Base-by-base conservation (phyloP, 2,888 invertebrate genomes). In the Heliconius aoede region DNA sequence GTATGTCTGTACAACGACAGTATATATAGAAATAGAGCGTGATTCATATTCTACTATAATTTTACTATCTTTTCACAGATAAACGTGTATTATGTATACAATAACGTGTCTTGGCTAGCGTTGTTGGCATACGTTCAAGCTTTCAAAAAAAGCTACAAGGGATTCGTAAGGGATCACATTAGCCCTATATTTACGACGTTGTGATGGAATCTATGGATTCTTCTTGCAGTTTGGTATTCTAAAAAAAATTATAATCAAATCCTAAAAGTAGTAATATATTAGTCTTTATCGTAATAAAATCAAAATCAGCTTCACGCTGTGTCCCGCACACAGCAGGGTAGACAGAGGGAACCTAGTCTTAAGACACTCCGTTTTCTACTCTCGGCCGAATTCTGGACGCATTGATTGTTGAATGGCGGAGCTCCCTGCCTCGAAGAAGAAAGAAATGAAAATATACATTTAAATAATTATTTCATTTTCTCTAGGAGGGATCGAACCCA, bases 51-150 rank as follows among this genome's bases (percentile, higher is more conserved):
- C 40, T 46, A 72, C 36, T 72, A 72, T 11, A 26, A n/a, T 61
- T 72, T 40, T 46, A 72, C 61, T 72, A 46, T 46, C 62, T 62
- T 62, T 60, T 36, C 36, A 60, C 3, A 60, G 26, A 72, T 72
- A 72, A 72, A 60, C 72, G 32, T 26, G 18, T 58, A 26, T 18
- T 55, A 32, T n/a, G 24, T 72, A 60, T 72, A 58, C 58, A 26
- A 32, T 32, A 51, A 71, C 36, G 75, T 67, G n/a, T 36, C 65
- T 64, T 74, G 69, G 71, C 71, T 75, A 26, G 62, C 36, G 28
- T 36, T n/a, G 61, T 75, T 75, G 75, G 75, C 75, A 32, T 64
- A 7, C 9, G 15, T 71, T 71, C 75, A 75, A 75, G 15, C 32
- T 64, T 71, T 64, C 58, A 71, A 71, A 75, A 75, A n/a, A n/a